Conservation (phyloP, 1,140 invertebrate species). For the Ruditapes philippinarum region DNA sequence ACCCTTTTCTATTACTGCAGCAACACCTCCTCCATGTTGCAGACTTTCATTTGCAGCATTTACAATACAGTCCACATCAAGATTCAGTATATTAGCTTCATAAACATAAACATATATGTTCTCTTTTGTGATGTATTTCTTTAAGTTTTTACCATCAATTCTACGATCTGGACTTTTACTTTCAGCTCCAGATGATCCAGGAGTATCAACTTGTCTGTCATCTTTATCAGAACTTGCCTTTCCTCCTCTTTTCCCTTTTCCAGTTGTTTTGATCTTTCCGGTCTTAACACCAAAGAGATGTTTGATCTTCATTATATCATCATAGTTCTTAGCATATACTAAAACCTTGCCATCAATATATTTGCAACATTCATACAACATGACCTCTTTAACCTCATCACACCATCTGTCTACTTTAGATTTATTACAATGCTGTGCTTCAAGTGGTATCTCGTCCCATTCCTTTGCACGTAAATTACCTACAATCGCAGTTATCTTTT, state of each 20-base stretch:
- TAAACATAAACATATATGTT: slow-evolving; percentile 67
- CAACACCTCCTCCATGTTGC: background rate
- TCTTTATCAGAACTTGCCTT: too few relatives aligned
- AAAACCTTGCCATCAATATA: background rate
- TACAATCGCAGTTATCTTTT: too few relatives aligned
- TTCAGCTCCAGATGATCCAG: too few relatives aligned
- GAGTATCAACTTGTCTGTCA: too few relatives aligned
- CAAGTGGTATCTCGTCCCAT: too few relatives aligned
- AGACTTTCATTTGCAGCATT: background rate
- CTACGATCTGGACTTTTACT: too few relatives aligned
- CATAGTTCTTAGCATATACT: background rate
- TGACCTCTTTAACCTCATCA: background rate
- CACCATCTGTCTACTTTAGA: too few relatives aligned
- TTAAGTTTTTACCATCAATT: background rate
- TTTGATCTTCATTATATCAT: background rate
- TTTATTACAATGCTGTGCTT: too few relatives aligned
- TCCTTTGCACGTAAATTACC: too few relatives aligned
- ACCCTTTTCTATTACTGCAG: slow-evolving; percentile 7
- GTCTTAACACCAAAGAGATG: background rate
- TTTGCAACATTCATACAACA: background rate
- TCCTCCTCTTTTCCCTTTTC: too few relatives aligned
- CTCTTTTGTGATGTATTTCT: background rate
- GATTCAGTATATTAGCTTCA: slow-evolving; percentile 93
- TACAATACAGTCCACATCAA: slow-evolving; percentile 81
- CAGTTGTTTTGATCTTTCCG: background rate